These are phyloP conservation scores for Palythoa grandiflora DNA, from an alignment of 92 coral and sea anemone genomes.

Conservation along the genomic window DNA sequence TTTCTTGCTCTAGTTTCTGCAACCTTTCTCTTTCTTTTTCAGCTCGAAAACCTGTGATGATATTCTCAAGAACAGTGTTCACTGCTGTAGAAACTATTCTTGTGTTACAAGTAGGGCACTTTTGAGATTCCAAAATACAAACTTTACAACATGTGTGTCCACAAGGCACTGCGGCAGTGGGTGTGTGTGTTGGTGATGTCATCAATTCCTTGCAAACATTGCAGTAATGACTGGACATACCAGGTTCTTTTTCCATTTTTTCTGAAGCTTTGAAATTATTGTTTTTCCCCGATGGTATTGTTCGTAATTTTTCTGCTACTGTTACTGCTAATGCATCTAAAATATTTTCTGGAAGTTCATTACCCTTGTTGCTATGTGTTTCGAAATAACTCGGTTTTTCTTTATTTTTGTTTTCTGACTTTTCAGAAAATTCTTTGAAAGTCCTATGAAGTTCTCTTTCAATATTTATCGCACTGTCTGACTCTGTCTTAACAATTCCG, in stretches of 20 bases:
- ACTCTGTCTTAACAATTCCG: conserved; percentile 22
- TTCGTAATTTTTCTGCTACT: conserved; percentile 81
- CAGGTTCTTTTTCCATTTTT: conserved; percentile 54
- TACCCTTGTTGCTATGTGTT: background rate
- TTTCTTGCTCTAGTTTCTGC: conserved; percentile 90
- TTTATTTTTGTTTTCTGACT: background rate
- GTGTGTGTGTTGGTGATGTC: conserved; percentile 89
- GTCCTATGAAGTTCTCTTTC: background rate
- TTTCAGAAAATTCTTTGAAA: background rate
- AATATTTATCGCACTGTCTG: conserved; percentile 31
- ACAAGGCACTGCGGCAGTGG: conserved; percentile 95
- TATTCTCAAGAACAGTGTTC: conserved; percentile 92
- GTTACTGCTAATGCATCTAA: conserved; percentile 88
- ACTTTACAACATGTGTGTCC: conserved; percentile 95
- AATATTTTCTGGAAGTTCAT: conserved; percentile 69
- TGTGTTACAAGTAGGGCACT: conserved; percentile 90
- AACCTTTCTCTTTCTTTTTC: conserved; percentile 93
- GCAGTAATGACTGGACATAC: conserved; percentile 91
- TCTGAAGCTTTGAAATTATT: conserved; percentile 35
- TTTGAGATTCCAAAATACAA: conserved; percentile 83
- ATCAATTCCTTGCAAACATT: conserved; percentile 83
- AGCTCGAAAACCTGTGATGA: conserved; percentile 81
- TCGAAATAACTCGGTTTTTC: background rate
- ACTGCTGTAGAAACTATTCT: conserved; percentile 89
- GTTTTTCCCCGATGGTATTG: conserved; percentile 43